phyloP scores from a whole-genome alignment of 2,113 vertebrate genomes.

The Cyphomyrus discorhynchus region DNA sequence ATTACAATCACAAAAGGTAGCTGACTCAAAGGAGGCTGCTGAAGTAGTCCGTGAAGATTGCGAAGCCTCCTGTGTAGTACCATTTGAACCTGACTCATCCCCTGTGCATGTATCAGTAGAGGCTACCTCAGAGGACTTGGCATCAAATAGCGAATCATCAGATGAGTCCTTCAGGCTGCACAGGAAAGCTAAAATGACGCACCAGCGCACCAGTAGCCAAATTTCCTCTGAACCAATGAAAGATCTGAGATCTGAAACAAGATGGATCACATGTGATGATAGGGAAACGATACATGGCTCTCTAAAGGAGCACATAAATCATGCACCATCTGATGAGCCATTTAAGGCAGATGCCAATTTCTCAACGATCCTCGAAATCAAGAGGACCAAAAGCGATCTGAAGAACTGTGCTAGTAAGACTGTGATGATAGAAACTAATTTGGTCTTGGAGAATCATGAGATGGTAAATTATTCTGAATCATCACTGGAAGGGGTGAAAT shows the following conservation, averaged over 20 bases:
- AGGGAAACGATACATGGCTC: not conserved
- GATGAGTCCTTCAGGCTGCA: slow-evolving; percentile 30
- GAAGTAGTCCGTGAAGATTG: not conserved
- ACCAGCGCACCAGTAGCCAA: slow-evolving; percentile 5
- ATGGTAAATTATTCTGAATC: not conserved
- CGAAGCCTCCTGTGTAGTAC: not conserved
- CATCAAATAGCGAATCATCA: slow-evolving; percentile 25
- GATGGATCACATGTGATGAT: not conserved
- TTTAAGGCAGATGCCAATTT: not conserved
- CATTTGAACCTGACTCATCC: not conserved
- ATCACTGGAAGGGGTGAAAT: not conserved
- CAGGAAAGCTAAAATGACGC: slow-evolving; percentile 23
- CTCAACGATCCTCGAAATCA: not conserved
- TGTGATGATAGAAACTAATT: not conserved
- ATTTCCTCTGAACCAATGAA: not conserved
- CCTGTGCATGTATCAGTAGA: not conserved
- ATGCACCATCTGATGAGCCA: not conserved
- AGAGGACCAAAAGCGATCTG: not conserved
- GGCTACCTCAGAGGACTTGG: not conserved
- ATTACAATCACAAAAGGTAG: not conserved
- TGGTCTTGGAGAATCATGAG: not conserved
- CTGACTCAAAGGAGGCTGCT: not conserved
- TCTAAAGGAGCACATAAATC: not conserved
- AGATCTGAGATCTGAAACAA: not conserved
- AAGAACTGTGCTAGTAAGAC: not conserved